Evolutionary conservation across 2,888 invertebrate species (phyloP).

Genomic region (Litoditis marina): DNA sequence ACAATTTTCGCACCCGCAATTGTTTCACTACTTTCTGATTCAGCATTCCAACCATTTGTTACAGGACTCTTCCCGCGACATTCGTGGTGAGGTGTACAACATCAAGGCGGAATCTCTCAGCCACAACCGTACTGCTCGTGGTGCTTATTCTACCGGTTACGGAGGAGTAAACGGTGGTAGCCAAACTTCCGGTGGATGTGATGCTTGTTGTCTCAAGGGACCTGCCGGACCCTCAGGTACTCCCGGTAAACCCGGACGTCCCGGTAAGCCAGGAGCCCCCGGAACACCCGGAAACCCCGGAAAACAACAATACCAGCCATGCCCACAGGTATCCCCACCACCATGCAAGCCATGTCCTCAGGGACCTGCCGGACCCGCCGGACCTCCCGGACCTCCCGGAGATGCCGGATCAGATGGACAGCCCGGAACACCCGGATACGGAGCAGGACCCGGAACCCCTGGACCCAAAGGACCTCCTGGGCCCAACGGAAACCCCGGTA

Average conservation of each 20-base stretch:
- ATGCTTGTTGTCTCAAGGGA: constrained; percentile 41
- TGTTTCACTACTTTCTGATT: no score
- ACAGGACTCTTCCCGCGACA: constrained; percentile 39
- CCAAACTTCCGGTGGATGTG: constrained; percentile 36
- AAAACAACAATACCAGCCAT: constrained; percentile 51
- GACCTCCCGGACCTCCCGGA: constrained; percentile 31
- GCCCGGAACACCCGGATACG: not conserved
- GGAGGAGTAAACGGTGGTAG: constrained; percentile 15
- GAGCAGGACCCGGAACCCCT: not conserved
- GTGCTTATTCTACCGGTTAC: constrained; percentile 35
- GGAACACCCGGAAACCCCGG: constrained; percentile 28
- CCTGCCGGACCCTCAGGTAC: constrained; percentile 45
- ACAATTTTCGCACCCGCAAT: no score
- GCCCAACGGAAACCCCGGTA: constrained; percentile 25
- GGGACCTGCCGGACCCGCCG: constrained; percentile 20
- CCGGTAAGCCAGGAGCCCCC: constrained; percentile 33
- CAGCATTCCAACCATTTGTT: no score
- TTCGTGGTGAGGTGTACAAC: constrained; percentile 43
- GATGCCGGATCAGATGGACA: constrained; percentile 7
- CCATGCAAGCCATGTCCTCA: constrained; percentile 40
- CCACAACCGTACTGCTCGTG: constrained; percentile 48
- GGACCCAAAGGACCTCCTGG: not conserved
- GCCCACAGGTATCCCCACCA: constrained; percentile 46
- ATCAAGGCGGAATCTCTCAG: constrained; percentile 33
- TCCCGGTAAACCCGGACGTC: constrained; percentile 43